Percentiles rank a stretch among this genome's conserved stretches.
Evolutionary conservation across 2,797 vertebrate species (phyloP).

Genomic region (Nothura maculosa): DNA sequence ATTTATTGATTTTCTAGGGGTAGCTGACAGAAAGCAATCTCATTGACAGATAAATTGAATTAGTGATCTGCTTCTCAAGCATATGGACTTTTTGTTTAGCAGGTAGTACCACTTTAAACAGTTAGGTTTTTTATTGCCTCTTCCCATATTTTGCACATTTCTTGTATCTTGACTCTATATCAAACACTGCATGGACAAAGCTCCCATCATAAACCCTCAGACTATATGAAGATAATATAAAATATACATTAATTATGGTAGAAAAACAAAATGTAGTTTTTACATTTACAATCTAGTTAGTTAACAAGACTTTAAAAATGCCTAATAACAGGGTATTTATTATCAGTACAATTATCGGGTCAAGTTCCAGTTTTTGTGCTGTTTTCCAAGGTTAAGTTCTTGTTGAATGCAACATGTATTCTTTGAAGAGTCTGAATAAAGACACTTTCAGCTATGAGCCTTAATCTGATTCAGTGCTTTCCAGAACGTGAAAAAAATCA

Average conservation of each 20-base stretch:
- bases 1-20: conserved; percentile 6
- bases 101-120: background rate
- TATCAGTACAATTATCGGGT: background rate
- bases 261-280: background rate
- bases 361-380: background rate
- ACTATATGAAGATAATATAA: background rate
- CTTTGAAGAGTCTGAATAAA: background rate
- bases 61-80: background rate
- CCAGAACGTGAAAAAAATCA: background rate
- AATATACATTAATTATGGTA: background rate
- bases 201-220: background rate
- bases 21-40: background rate
- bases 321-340: background rate
- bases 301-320: background rate
- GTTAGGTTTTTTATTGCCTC: background rate
- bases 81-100: background rate
- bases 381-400: background rate
- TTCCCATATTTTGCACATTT: background rate
- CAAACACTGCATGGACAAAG: background rate
- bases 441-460: background rate
- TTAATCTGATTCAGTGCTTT: background rate
- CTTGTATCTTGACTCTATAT: background rate
- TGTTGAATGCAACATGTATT: background rate
- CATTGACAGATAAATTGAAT: conserved; percentile 11
- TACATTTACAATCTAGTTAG: background rate